These are phyloP conservation scores for Ctena decussata DNA, from an alignment of 2,888 invertebrate species.

Conservation along the genomic window DNA sequence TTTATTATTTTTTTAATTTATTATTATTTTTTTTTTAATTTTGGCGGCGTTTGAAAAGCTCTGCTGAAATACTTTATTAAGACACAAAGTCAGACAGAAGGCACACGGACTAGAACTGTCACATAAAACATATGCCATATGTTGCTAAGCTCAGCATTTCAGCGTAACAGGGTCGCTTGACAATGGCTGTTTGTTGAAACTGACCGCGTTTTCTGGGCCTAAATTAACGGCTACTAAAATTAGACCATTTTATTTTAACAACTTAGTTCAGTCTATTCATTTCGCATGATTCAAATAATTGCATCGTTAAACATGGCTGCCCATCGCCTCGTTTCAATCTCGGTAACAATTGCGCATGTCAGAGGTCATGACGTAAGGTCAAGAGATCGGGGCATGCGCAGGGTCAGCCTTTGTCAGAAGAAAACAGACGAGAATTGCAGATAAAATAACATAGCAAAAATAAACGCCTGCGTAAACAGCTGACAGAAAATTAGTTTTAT, in stretches of 20 bases:
- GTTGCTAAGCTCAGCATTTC: slow-evolving; percentile 8
- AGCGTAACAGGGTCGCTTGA: background rate
- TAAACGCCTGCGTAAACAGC: background rate
- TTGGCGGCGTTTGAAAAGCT: too few species aligned
- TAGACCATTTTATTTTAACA: slow-evolving; percentile 3
- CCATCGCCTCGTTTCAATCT: slow-evolving; percentile 1
- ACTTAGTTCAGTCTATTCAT: background rate
- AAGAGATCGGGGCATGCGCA: slow-evolving; percentile 5
- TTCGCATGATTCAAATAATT: background rate
- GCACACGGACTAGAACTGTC: background rate
- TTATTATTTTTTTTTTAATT: too few species aligned
- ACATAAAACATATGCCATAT: background rate
- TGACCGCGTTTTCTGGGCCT: background rate
- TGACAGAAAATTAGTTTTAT: too few species aligned
- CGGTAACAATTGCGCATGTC: slow-evolving; percentile 6
- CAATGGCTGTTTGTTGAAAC: slow-evolving; percentile 1
- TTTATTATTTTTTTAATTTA: too few species aligned
- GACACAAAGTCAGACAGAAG: background rate
- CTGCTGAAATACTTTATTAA: too few species aligned
- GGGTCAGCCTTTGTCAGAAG: background rate
- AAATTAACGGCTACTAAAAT: slow-evolving; percentile 10
- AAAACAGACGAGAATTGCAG: background rate
- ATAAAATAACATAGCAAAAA: background rate
- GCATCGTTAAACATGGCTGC: background rate
- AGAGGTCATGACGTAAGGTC: slow-evolving; percentile 12